Percentiles rank a stretch among this genome's conserved stretches.
Evolutionary conservation across 2,888 invertebrate species (phyloP).

Genomic region (Timema podura): DNA sequence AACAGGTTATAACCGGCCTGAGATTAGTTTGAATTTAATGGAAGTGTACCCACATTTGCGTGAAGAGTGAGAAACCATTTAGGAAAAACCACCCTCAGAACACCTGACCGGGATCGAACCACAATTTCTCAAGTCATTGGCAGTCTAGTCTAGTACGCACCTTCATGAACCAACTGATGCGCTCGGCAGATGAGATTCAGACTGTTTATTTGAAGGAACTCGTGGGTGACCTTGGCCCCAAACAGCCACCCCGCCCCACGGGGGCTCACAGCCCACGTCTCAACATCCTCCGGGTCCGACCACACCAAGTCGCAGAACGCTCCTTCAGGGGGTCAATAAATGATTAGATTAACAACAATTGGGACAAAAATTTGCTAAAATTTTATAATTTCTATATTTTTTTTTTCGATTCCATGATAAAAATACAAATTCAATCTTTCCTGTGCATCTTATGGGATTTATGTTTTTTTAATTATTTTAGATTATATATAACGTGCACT

Average conservation of each 20-base stretch:
- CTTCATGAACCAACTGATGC: constrained; percentile 98
- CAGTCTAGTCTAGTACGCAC: constrained; percentile 47
- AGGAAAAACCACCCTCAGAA: no score
- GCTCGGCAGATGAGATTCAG: constrained; percentile 94
- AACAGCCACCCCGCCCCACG: constrained; percentile 98
- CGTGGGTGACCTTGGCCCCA: constrained; percentile 88
- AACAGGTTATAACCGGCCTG: no score
- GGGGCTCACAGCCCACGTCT: constrained; percentile 90
- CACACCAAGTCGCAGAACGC: constrained; percentile 98
- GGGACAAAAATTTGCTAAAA: background rate
- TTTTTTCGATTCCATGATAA: no score
- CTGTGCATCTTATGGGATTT: no score
- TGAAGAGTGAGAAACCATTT: no score
- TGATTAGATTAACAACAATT: background rate
- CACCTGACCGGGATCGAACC: no score
- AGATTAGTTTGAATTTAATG: no score
- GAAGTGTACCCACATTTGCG: no score
- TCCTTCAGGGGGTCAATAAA: constrained; percentile 45
- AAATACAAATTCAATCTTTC: no score
- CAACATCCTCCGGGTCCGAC: constrained; percentile 98
- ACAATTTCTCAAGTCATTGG: no score
- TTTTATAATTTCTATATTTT: background rate
- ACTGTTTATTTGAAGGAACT: constrained; percentile 91
- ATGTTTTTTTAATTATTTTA: no score
- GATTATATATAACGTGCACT: no score